phyloP scores from a whole-genome alignment of 1,140 invertebrate genomes.

The Drosophila oshimai region DNA sequence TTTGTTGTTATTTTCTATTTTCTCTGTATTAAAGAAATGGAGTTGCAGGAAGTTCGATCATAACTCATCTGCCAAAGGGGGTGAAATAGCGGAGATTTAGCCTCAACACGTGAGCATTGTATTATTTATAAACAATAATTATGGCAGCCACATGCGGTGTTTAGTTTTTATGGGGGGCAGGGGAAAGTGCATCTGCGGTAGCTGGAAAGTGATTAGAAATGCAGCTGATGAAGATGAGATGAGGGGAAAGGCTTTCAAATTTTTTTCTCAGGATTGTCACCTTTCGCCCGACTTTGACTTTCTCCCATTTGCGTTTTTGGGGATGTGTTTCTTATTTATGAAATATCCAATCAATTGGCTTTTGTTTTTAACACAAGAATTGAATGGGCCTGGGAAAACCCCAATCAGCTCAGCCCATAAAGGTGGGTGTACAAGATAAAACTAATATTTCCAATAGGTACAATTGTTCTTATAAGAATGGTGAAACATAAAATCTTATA shows the following conservation, averaged over 20 bases:
- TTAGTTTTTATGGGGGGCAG: not conserved
- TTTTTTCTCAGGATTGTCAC: constrained; percentile 72
- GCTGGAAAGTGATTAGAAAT: constrained; percentile 39
- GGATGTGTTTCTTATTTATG: constrained; percentile 45
- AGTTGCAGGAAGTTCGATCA: constrained; percentile 30
- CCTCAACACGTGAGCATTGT: constrained; percentile 58
- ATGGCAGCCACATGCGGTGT: constrained; percentile 52
- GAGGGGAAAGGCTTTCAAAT: constrained; percentile 33
- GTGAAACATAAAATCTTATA: not conserved
- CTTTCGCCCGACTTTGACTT: constrained; percentile 40
- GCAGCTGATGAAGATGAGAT: not conserved
- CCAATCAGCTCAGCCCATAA: constrained; percentile 6
- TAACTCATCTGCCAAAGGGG: constrained; percentile 43
- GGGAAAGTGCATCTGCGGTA: constrained; percentile 41
- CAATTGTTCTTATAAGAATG: not conserved
- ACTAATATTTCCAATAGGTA: constrained; percentile 6
- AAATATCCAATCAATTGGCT: constrained; percentile 41
- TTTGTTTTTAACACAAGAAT: not conserved
- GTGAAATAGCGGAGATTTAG: constrained; percentile 30
- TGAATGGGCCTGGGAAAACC: constrained; percentile 37
- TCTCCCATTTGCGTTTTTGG: constrained; percentile 39
- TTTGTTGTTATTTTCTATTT: not conserved
- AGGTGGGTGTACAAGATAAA: not conserved
- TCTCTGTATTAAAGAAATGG: not conserved
- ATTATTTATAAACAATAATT: constrained; percentile 79